Evolutionary conservation across 2,113 vertebrate genomes (phyloP), one percentile per base, ranked within the genome.

Genomic region (Labrus mixtus): DNA sequence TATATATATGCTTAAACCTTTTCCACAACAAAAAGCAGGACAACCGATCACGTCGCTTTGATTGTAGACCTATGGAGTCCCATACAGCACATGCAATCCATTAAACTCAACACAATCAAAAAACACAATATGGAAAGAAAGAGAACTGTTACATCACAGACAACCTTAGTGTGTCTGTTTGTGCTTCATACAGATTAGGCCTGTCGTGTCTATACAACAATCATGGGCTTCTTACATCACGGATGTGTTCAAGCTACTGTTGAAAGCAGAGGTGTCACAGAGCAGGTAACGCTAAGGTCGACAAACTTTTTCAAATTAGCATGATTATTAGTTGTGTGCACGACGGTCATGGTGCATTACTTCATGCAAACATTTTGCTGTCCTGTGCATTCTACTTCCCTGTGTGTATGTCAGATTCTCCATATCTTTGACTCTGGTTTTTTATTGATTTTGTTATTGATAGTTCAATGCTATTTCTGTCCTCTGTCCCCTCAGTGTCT

Each of bases 11-110:
- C 82, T 87, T 86, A 74, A 89, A 73, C 86, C 67, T 89, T 90
- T 85, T 87, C 88, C 90, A 90, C 89, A 87, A 91, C 90, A 67
- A 80, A 91, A 91, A 93, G 91, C 91, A 76, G 90, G 87, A 92
- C 89, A 88, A 92, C 87, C 90, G 87, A 90, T 91, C 86, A 91
- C 91, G 80, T 92, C 89, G 87, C 90, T 92, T 93, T 90, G 91
- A 92, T 90, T 92, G 81, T 90, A 90, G 91, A 93, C 90, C 78
- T 87, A 84, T 74, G 70, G 68, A 89, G 90, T 90, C 91, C 90
- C 92, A 91, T 91, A 92, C 92, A 43, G 89, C 89, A 92, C 91
- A 93, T 94, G 93, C 93, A 93, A 87, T 90, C 89, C 89, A 90
- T 87, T 90, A 85, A 93, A 93, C 77, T 89, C 86, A 89, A 91